Evolutionary conservation across 2,888 invertebrate species (phyloP).

Genomic region (Drosophila histrio): DNA sequence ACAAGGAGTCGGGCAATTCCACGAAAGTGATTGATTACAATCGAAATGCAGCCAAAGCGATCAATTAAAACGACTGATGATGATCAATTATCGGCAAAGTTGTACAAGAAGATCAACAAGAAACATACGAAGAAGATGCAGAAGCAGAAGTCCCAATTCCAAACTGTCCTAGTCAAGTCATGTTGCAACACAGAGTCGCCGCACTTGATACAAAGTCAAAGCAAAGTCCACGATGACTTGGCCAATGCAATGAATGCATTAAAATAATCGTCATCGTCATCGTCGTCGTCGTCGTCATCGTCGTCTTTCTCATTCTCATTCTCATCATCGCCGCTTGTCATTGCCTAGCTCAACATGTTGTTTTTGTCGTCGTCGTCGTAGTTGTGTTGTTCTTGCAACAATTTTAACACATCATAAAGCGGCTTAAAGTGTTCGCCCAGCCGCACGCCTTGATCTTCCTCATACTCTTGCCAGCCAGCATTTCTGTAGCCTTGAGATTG

Average conservation of each 20-base stretch:
- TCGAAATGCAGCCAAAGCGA: conserved; percentile 69
- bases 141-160: not conserved
- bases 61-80: conserved; percentile 80
- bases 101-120: conserved; percentile 32
- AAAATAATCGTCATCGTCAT: conserved; percentile 46
- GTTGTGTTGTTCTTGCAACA: conserved; percentile 55
- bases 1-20: conserved; percentile 50
- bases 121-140: not conserved
- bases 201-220: conserved; percentile 18
- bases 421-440: conserved; percentile 66
- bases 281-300: conserved; percentile 3
- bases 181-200: not conserved
- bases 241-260: conserved; percentile 19
- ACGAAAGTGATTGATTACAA: conserved; percentile 81
- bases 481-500: conserved; percentile 10
- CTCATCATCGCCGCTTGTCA: conserved; percentile 46
- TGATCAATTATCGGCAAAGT: conserved; percentile 72
- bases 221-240: conserved; percentile 11
- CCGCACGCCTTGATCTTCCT: conserved; percentile 33
- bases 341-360: conserved; percentile 28
- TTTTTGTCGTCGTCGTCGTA: conserved; percentile 14
- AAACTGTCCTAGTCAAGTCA: conserved; percentile 8
- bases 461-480: not conserved
- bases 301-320: conserved; percentile 34
- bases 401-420: conserved; percentile 79